Base-by-base conservation (phyloP, 2,797 vertebrate species). In the Eupleurogrammus muticus region DNA sequence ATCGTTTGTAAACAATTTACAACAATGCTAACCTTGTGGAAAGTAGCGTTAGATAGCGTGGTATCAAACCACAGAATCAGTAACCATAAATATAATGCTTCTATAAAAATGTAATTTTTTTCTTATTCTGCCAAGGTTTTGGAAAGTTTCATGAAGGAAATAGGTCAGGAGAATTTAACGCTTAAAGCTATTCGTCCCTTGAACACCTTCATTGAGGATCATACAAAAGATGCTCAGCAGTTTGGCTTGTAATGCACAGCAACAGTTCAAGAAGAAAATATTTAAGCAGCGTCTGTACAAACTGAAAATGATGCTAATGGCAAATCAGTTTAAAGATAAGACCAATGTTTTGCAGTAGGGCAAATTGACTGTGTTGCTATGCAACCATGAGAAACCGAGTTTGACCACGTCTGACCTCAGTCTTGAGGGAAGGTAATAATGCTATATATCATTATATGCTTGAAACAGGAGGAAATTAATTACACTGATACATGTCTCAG, bases 321-420 rank as follows among this genome's bases (percentile, higher is more conserved):
- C 17, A 62, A 50, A 64, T 77, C 47, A 63, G 40, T 69, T 66
- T 68, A 51, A 24, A 60, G 42, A 64, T 51, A 34, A 38, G 24
- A 21, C 34, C 38, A 24, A 8, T 63, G 36, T 53, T 51, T 49
- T 50, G 62, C 21, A 53, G 63, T 64, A 19, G 44, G 57, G 16
- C 34, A 75, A 66, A 73, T 78, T 36, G 62, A 75, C 32, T 42
- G 66, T 36, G 72, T 79, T 76, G 70, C 72, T 71, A 78, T 59
- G 73, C 63, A 79, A 73, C 64, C 40, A 55, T 50, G 21, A 46
- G 19, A 24, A 60, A 53, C 28, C 56, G 21, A n/a, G 67, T 55
- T 66, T 55, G 62, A 71, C 55, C 38, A 74, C 24, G 57, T 73
- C 48, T 77, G 58, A 73, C 65, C 40, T 56, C 35, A 69, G 50